A percentile compares a stretch with the other conserved stretches of the same genome.
Evolutionary conservation across 2,888 invertebrate genomes (phyloP).

Genomic region (Cheilosia vulpina): DNA sequence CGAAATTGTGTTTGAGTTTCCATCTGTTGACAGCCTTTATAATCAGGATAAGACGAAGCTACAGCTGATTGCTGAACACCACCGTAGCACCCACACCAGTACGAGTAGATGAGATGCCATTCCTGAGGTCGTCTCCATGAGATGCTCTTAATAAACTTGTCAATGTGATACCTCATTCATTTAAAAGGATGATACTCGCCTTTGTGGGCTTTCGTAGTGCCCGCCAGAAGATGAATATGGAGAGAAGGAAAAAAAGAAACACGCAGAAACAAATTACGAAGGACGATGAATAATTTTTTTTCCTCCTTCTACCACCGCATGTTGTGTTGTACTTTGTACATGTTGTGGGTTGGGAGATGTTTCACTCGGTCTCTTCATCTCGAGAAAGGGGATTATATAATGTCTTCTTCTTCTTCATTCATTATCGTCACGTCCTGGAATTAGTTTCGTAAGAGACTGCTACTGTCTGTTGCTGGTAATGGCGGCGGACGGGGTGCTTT

Average conservation of each 20-base stretch:
- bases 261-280: slow-evolving; percentile 62
- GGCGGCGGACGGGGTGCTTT: not conserved
- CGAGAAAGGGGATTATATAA: slow-evolving; percentile 58
- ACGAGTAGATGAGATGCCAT: slow-evolving; percentile 57
- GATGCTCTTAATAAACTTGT: slow-evolving; percentile 73
- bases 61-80: slow-evolving; percentile 37
- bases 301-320: slow-evolving; percentile 2
- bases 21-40: slow-evolving; percentile 62
- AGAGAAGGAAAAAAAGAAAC: not conserved
- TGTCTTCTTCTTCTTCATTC: slow-evolving; percentile 71
- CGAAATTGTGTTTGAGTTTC: slow-evolving; percentile 61
- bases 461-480: slow-evolving; percentile 37
- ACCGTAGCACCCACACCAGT: not conserved
- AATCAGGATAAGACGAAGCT: slow-evolving; percentile 44
- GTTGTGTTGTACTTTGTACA: slow-evolving; percentile 23
- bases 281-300: slow-evolving; percentile 68
- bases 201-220: slow-evolving; percentile 51
- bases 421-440: slow-evolving; percentile 75
- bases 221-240: slow-evolving; percentile 34
- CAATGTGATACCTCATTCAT: slow-evolving; percentile 73
- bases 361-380: slow-evolving; percentile 53
- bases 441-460: slow-evolving; percentile 70
- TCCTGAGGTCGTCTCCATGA: slow-evolving; percentile 47
- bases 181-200: slow-evolving; percentile 65
- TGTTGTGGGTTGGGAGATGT: slow-evolving; percentile 56